Evolutionary conservation across 2,888 invertebrate genomes (phyloP), one percentile per base, ranked within the genome.

Genomic region (Yponomeuta evonymella): DNA sequence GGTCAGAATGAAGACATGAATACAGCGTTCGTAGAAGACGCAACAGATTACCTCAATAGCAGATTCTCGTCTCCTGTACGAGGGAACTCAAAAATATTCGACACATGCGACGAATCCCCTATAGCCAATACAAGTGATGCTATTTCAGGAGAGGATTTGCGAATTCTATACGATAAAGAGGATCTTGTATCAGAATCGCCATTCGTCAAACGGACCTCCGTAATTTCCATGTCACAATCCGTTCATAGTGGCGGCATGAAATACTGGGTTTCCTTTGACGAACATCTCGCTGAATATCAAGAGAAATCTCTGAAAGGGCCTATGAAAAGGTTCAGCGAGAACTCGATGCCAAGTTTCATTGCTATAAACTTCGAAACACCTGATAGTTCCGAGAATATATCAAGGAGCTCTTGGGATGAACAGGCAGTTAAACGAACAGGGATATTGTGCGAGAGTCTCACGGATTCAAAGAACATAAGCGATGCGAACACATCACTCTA

Each of bases 221-320:
- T 92, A 0, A 80, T 90, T 48, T 79, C 91, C 0, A 92, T 92
- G 89, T 89, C 89, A 0, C 91, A 88, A 64, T 89, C 82, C 0
- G 84, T 81, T 67, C 84, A 89, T 63, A 81, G 78, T 0, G 90
- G 92, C 0, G 92, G 92, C 0, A 78, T 91, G 0, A 92, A 91
- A 74, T 92, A 89, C 67, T 92, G 92, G 92, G 58, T 92, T 0
- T 92, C 91, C 0, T 92, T 92, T 71, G 90, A 92, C 65, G 88
- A 90, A 15, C 70, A 69, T 11, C 8, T 0, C 72, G 48, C 71
- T 77, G 72, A 68, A 71, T 67, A 33, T 70, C 63, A 4, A 81
- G 71, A 73, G 79, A 77, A 48, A 69, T 33, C 33, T 11, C 15
- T 23, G 3, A 70, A 70, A 43, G 30, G 70, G 15, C 51, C 30